Conservation (phyloP, 1,140 invertebrate genomes). For the Lordiphosa clarofinis region DNA sequence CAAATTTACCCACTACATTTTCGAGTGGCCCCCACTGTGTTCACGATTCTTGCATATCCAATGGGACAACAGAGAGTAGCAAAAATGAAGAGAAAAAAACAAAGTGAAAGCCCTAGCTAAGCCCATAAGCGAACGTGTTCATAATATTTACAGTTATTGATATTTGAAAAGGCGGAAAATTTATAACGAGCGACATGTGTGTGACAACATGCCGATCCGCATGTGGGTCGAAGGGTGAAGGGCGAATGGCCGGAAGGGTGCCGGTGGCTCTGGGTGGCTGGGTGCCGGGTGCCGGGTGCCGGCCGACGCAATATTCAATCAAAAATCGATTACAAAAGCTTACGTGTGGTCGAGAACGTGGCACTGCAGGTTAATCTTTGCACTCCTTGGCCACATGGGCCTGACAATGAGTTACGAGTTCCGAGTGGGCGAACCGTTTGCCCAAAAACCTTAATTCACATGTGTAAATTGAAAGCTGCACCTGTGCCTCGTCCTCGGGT, state of each 20-base stretch:
- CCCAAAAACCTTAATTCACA: constrained; percentile 73
- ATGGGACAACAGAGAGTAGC: constrained; percentile 24
- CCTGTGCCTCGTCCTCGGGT: constrained; percentile 41
- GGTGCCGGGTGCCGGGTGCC: constrained; percentile 17
- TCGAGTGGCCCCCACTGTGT: too few species aligned
- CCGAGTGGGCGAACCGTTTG: constrained; percentile 57
- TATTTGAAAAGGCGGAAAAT: constrained; percentile 80
- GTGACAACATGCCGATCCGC: constrained; percentile 61
- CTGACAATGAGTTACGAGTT: constrained; percentile 68
- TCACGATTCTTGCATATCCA: constrained; percentile 39
- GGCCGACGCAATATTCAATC: constrained; percentile 72
- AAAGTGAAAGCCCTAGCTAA: constrained; percentile 47
- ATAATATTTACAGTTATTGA: constrained; percentile 80
- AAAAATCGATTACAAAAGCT: constrained; percentile 78
- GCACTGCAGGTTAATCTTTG: constrained; percentile 67
- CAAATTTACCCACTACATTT: constrained; percentile 4
- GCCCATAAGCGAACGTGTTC: constrained; percentile 78
- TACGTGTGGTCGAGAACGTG: constrained; percentile 23
- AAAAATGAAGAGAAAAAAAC: constrained; percentile 29
- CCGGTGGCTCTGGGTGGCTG: neutral
- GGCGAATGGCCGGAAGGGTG: neutral
- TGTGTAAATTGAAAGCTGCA: constrained; percentile 75
- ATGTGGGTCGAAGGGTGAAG: neutral
- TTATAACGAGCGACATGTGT: constrained; percentile 79
- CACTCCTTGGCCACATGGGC: constrained; percentile 43